Percentiles rank a stretch among this genome's conserved stretches.
phyloP scores from a whole-genome alignment of 2,888 invertebrate species.

The Elmis aenea region DNA sequence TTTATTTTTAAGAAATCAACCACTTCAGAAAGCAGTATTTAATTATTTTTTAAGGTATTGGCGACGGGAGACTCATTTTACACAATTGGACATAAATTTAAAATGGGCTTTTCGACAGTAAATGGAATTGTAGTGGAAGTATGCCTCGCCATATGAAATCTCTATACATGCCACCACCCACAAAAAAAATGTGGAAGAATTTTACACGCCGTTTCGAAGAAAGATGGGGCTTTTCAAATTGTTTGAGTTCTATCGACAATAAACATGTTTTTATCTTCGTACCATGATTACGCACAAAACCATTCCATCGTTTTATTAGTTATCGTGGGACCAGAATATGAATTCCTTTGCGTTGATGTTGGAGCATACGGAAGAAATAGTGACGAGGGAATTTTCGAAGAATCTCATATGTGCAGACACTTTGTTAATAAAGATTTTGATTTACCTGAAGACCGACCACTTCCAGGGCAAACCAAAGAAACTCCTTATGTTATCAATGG shows the following conservation, averaged over 20 bases:
- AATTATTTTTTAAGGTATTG: too few relatives aligned
- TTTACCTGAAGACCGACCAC: too few relatives aligned
- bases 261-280: slow-evolving; percentile 20
- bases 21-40: too few relatives aligned
- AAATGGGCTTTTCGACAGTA: slow-evolving; percentile 28
- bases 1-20: too few relatives aligned
- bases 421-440: too few relatives aligned
- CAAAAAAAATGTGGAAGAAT: slow-evolving; percentile 17
- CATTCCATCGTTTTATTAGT: slow-evolving; percentile 16
- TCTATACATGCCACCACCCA: slow-evolving; percentile 16
- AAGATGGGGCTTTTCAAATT: slow-evolving; percentile 25
- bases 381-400: slow-evolving; percentile 23
- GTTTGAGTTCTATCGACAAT: slow-evolving; percentile 19
- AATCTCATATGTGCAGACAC: too few relatives aligned
- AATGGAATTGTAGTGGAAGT: slow-evolving; percentile 27
- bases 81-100: slow-evolving; percentile 29
- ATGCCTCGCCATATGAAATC: slow-evolving; percentile 21
- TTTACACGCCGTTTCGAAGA: slow-evolving; percentile 13
- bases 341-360: slow-evolving; percentile 21
- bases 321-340: slow-evolving; percentile 16
- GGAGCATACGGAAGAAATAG: slow-evolving; percentile 22
- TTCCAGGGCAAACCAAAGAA: too few relatives aligned
- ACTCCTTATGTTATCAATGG: too few relatives aligned
- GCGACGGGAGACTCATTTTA: too few relatives aligned
- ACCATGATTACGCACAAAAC: slow-evolving; percentile 12